phyloP scores from a whole-genome alignment of 2,888 invertebrate species.

The Leptothorax acervorum region DNA sequence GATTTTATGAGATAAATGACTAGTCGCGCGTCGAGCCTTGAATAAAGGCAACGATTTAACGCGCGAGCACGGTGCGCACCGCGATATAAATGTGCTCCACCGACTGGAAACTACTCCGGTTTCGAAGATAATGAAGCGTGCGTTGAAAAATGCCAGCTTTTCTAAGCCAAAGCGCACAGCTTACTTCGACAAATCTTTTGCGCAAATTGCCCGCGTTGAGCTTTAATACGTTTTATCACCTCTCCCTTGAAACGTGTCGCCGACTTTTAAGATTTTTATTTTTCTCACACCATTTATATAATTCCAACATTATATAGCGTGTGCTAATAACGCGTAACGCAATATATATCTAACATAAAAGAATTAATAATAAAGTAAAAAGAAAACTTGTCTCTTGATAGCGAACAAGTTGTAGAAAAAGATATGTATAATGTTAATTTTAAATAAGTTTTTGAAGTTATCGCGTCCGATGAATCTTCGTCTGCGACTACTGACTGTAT shows the following conservation, averaged over 20 bases:
- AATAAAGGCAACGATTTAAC: conserved; percentile 79
- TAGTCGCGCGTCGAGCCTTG: conserved; percentile 73
- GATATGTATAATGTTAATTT: not conserved
- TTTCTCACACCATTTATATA: not conserved
- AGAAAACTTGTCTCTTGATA: not conserved
- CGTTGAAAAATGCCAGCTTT: conserved; percentile 75
- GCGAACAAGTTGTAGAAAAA: not conserved
- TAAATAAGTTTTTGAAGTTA: conserved; percentile 52
- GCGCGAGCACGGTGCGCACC: conserved; percentile 72
- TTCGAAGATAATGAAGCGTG: conserved; percentile 77
- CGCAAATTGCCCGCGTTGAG: conserved; percentile 49
- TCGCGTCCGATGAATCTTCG: conserved; percentile 9
- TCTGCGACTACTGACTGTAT: not conserved
- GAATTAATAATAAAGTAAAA: not conserved
- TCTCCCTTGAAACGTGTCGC: conserved; percentile 19
- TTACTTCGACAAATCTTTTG: conserved; percentile 64
- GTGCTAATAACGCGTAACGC: not conserved
- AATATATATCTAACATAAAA: not conserved
- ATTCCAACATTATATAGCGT: not conserved
- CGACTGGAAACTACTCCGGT: conserved; percentile 71
- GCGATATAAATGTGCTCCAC: conserved; percentile 72
- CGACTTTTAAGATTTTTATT: conserved; percentile 29
- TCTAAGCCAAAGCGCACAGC: conserved; percentile 63
- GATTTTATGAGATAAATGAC: conserved; percentile 73
- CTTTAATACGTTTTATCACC: conserved; percentile 50